These are phyloP conservation scores for Pasiphila rectangulata DNA, from an alignment of 2,888 invertebrate species.

Conservation along the genomic window DNA sequence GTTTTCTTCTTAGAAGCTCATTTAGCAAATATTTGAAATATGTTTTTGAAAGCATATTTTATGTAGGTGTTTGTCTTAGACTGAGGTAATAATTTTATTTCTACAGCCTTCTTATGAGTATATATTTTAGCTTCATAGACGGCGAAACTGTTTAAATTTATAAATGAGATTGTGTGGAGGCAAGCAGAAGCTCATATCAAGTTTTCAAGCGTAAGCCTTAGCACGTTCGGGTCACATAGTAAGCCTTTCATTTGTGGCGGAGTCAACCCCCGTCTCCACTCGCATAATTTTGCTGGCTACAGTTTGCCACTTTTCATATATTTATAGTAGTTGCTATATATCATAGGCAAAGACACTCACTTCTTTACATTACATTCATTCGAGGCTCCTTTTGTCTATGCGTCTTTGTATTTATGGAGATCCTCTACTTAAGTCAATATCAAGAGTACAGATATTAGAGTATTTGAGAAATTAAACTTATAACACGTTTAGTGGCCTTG, in stretches of 20 bases:
- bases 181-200: slow-evolving; percentile 38
- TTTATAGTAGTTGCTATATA: slow-evolving; percentile 22
- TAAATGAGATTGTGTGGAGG: slow-evolving; percentile 31
- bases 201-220: slow-evolving; percentile 42
- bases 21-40: slow-evolving; percentile 3
- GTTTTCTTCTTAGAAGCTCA: slow-evolving; percentile 6
- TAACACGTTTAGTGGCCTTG: too few species aligned
- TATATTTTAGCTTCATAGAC: not conserved
- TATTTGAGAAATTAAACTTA: too few species aligned
- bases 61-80: slow-evolving; percentile 17
- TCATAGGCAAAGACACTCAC: slow-evolving; percentile 7
- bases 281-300: slow-evolving; percentile 50
- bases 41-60: slow-evolving; percentile 22
- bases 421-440: slow-evolving; percentile 23
- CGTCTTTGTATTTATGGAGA: slow-evolving; percentile 31
- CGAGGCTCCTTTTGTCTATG: slow-evolving; percentile 15
- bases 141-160: not conserved
- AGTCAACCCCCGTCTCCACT: slow-evolving; percentile 39
- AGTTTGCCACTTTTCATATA: slow-evolving; percentile 24
- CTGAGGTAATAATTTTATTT: not conserved
- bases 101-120: not conserved
- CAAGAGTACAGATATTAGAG: slow-evolving; percentile 7
- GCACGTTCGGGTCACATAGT: slow-evolving; percentile 43
- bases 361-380: slow-evolving; percentile 3
- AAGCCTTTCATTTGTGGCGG: slow-evolving; percentile 54